Evolutionary conservation across 2,797 vertebrate genomes (phyloP), one percentile per base, ranked within the genome.

Genomic region (Pteropus rufus): DNA sequence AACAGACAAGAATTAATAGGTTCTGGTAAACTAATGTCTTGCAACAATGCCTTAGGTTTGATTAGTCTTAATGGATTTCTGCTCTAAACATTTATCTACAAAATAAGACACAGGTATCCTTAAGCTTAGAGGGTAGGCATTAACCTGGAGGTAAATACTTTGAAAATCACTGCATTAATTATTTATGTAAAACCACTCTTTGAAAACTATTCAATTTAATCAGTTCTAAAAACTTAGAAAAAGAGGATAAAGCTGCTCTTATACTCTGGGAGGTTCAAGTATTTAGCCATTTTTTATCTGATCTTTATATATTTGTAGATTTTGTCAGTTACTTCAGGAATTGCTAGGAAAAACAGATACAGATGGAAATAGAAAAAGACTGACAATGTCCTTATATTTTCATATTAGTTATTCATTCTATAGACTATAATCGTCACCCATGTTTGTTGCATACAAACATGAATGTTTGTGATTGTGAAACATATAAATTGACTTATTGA

Each of bases 11-110:
- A 97, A 95, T 97, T 95, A 98, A 97, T 91, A 93, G 91, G 31
- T 54, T 97, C 41, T 89, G 64, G 92, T 91, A 94, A 95, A 97
- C 97, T 82, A 97, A 90, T 0, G 11, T 89, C 88, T 88, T 96
- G n/a, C 46, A 93, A 93, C 36, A 92, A 91, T 73, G 46, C 92
- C 92, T 95, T 10, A 44, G 88, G 88, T 95, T 92, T 96, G 93
- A 93, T 95, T 95, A 97, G 76, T 76, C 81, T 94, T 97, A 97
- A 96, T 97, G 88, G 90, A 95, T 94, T 97, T 96, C 73, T 93
- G 31, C 44, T 97, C 29, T 80, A 96, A 93, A 96, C 90, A 94
- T 97, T 97, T 97, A 97, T 97, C 93, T 98, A 80, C 81, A 96
- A 91, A 97, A 92, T 94, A 96, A 97, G 85, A 91, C 82, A 94